Evolutionary conservation across 1,140 invertebrate species (phyloP).

Genomic region (Liolophura sinensis): DNA sequence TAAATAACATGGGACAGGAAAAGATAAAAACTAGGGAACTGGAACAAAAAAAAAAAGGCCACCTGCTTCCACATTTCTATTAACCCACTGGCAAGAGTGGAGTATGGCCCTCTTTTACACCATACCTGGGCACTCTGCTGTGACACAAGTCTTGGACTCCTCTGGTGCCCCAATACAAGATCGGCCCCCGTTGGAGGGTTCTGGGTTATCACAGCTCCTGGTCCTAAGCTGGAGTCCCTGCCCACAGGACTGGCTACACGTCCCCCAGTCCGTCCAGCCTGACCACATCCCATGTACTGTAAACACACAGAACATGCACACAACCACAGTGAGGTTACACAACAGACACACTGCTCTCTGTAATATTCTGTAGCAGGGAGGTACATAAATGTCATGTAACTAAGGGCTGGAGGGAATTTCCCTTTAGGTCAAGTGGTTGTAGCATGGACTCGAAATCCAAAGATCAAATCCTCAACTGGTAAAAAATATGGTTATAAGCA

Average conservation of each 20-base stretch:
- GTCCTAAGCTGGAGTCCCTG: slow-evolving; percentile 66
- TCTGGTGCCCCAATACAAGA: slow-evolving; percentile 35
- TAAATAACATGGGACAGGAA: too few species aligned
- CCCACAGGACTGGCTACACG: slow-evolving; percentile 71
- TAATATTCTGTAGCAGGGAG: neutral
- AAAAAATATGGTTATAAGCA: too few species aligned
- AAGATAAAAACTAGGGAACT: too few species aligned
- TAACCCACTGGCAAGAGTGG: too few species aligned
- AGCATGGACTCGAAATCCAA: too few species aligned
- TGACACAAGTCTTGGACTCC: slow-evolving; percentile 40
- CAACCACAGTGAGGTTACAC: neutral
- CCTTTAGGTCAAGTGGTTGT: too few species aligned
- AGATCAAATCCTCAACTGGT: too few species aligned
- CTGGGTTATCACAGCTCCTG: slow-evolving; percentile 67
- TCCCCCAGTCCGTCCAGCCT: slow-evolving; percentile 68
- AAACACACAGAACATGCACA: slow-evolving; percentile 14
- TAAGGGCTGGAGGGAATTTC: too few species aligned
- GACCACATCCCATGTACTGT: slow-evolving; percentile 69
- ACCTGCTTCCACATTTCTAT: too few species aligned
- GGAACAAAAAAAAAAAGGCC: too few species aligned
- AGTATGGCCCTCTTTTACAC: too few species aligned
- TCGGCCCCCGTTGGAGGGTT: slow-evolving; percentile 46
- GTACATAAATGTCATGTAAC: too few species aligned
- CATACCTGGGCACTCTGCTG: slow-evolving; percentile 44
- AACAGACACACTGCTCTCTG: neutral